These are phyloP conservation scores for Monarcha castaneiventris DNA, from an alignment of 2,113 vertebrate genomes.

Conservation along the genomic window DNA sequence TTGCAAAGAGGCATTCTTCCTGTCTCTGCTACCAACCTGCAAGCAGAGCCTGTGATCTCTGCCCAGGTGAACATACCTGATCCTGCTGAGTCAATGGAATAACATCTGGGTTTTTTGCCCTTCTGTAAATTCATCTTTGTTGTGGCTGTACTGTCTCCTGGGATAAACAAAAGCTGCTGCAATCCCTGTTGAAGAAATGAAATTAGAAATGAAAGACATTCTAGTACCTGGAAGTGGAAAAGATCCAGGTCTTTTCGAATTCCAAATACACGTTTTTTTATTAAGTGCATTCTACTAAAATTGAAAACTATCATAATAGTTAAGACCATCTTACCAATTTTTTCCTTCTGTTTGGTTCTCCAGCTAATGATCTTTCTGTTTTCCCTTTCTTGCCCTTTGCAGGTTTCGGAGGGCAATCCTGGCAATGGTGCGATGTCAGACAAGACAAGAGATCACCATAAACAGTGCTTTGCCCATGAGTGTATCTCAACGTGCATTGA, in stretches of 20 bases:
- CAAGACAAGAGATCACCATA: constrained; percentile 81
- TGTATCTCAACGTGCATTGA: constrained; percentile 47
- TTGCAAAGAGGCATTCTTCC: background rate
- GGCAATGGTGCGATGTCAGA: constrained; percentile 89
- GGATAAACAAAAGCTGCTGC: background rate
- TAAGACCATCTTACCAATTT: background rate
- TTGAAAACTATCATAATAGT: background rate
- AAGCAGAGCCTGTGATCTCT: background rate
- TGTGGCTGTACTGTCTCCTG: fast-evolving
- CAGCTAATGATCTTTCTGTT: background rate
- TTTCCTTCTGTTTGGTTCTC: background rate
- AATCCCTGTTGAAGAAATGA: background rate
- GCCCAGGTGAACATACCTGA: background rate
- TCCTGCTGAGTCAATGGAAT: background rate
- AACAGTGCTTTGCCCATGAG: constrained; percentile 84
- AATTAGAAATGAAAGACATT: background rate
- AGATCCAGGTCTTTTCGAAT: background rate
- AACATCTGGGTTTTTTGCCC: fast-evolving
- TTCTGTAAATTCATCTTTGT: background rate
- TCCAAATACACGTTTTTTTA: background rate
- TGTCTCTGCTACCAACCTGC: background rate
- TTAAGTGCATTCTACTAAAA: background rate
- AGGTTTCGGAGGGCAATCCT: constrained; percentile 92
- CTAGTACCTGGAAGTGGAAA: background rate
- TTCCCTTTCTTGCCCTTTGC: background rate